Base-by-base conservation (phyloP, 1,140 invertebrate species). In the Leptoteleia sp. region DNA sequence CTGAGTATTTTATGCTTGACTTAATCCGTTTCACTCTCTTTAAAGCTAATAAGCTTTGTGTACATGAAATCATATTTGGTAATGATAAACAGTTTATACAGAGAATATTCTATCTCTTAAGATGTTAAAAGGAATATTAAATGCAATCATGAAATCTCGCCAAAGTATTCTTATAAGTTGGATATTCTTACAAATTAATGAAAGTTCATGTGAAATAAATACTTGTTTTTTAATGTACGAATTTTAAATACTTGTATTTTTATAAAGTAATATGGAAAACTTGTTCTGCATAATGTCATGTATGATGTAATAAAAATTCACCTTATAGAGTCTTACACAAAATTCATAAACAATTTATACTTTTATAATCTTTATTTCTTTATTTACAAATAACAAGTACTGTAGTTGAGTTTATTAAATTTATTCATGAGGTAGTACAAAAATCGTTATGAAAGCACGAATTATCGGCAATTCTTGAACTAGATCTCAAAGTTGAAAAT, bases 1-100 rank as follows among this genome's bases (percentile, higher is more conserved):
- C 8, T 16, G n/a, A 43, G 38, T 37, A 52, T 33, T 70, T 59
- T 59, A 31, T 50, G 52, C 33, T 33, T 25, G 11, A 54, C 12
- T 62, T 45, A 72, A 61, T 37, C 37, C 47, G 29, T 61, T 61
- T 43, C 47, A 45, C 35, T 52, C 47, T 71, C 57, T 71, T 71
- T 15, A 52, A 61, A 72, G 47, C 35, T 64, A 57, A 64, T 40
- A 57, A 64, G 52, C 50, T 73, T 65, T 73, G 59, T 73, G 35
- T 65, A 45, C 48, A 54, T 72, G 55, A 62, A 62, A 62, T 61
- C 38, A 72, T 47, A 47, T 54, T 25, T 55, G 57, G 55, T n/a
- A 61, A 61, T 54, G 55, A 29, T 54, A 71, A 72, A 55, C 47
- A 72, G 45, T 50, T 59, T 65, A 35, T 37, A 65, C 15, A 59